These are phyloP conservation scores for Hirtodrosophila histrioides DNA, from an alignment of 2,888 invertebrate genomes.

Conservation along the genomic window DNA sequence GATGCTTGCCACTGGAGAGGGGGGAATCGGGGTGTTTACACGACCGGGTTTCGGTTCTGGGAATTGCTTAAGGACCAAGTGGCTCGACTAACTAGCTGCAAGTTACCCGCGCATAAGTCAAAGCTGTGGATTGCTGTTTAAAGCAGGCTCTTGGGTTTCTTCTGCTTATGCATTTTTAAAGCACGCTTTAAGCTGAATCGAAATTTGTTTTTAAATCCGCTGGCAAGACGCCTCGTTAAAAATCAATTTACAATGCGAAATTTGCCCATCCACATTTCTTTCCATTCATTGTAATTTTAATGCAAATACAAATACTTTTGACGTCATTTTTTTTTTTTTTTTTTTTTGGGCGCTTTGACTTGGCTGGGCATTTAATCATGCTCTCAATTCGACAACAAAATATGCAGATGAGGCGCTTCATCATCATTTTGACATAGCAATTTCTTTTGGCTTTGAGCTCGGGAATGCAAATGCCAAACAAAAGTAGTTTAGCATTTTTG, in stretches of 20 bases:
- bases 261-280: constrained; percentile 26
- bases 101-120: constrained; percentile 9
- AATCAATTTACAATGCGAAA: constrained; percentile 41
- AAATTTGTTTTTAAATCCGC: constrained; percentile 1
- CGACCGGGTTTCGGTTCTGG: constrained; percentile 26
- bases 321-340: constrained; percentile 38
- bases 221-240: constrained; percentile 39
- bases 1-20: constrained; percentile 9
- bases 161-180: constrained; percentile 9
- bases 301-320: constrained; percentile 43
- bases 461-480: constrained; percentile 68
- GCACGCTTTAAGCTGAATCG: not conserved
- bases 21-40: not conserved
- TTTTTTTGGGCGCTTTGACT: not conserved
- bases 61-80: constrained; percentile 22
- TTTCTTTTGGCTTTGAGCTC: constrained; percentile 45
- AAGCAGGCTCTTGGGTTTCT: not conserved
- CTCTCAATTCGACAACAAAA: constrained; percentile 53
- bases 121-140: not conserved
- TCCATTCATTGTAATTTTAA: constrained; percentile 49
- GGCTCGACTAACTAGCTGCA: constrained; percentile 19
- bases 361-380: constrained; percentile 67
- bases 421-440: constrained; percentile 61
- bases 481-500: constrained; percentile 74
- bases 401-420: constrained; percentile 68